Evolutionary conservation across 2,797 vertebrate genomes (phyloP).

Genomic region (Spatula versicolor): DNA sequence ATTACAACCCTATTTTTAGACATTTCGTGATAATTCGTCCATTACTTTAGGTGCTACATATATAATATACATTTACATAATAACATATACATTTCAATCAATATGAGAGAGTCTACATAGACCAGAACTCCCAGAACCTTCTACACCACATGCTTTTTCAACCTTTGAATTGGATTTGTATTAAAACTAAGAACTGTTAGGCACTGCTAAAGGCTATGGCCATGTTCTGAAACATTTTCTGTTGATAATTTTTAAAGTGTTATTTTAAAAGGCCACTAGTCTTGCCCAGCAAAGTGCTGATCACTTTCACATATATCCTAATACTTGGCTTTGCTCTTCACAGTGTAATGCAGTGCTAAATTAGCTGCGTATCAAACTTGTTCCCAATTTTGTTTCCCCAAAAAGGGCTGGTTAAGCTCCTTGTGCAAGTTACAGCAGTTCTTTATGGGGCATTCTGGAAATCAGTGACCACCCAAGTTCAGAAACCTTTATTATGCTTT

Average conservation of each 20-base stretch:
- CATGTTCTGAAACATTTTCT: neutral
- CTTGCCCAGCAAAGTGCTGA: neutral
- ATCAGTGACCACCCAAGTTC: neutral
- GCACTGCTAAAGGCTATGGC: neutral
- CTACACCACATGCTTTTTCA: neutral
- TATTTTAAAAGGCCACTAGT: conserved; percentile 8
- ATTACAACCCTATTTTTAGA: neutral
- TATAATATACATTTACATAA: too few relatives aligned
- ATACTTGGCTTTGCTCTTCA: neutral
- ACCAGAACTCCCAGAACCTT: neutral
- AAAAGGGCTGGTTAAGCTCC: neutral
- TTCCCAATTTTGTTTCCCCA: neutral
- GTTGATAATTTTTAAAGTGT: neutral
- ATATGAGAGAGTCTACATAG: neutral
- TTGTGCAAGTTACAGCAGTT: neutral
- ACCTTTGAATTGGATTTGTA: neutral
- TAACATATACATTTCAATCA: neutral
- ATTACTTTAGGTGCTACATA: neutral
- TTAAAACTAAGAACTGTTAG: neutral
- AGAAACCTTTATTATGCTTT: neutral
- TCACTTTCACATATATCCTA: neutral
- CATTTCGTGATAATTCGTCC: neutral
- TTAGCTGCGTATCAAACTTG: neutral
- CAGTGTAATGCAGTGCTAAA: neutral
- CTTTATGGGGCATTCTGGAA: neutral